Conservation (phyloP, 2,797 vertebrate species). For the Acanthornis magna region DNA sequence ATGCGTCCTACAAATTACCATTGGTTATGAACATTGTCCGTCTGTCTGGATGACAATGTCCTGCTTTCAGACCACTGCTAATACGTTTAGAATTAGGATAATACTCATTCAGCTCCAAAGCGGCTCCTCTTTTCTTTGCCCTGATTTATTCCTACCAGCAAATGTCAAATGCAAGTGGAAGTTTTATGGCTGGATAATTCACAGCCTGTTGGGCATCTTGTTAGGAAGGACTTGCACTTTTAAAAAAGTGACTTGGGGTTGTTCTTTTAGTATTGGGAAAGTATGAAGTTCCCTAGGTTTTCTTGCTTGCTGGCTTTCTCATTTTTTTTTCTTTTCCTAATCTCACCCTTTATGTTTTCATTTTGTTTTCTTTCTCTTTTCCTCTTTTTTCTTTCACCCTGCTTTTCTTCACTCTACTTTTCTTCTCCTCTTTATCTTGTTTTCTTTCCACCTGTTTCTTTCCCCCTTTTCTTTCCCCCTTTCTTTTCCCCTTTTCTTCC, state of each 20-base stretch:
- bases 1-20: slow-evolving; percentile 36
- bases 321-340: background rate
- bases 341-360: background rate
- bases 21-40: slow-evolving; percentile 25
- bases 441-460: background rate
- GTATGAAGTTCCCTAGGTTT: background rate
- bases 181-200: slow-evolving; percentile 16
- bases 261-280: background rate
- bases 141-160: slow-evolving; percentile 29
- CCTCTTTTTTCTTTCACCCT: no score
- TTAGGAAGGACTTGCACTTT: slow-evolving; percentile 3
- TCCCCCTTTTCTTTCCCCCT: fast-evolving
- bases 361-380: background rate
- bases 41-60: slow-evolving; percentile 30
- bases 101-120: background rate
- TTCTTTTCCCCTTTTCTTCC: no score
- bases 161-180: background rate
- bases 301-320: background rate
- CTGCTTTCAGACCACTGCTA: background rate
- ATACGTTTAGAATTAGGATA: background rate
- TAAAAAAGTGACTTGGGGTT: background rate
- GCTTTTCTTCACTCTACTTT: no score
- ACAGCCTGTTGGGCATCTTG: slow-evolving; percentile 28
- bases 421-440: no score
- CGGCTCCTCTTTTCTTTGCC: background rate